Base-by-base conservation (phyloP, 2,113 vertebrate genomes). In the Aptenodytes forsteri region DNA sequence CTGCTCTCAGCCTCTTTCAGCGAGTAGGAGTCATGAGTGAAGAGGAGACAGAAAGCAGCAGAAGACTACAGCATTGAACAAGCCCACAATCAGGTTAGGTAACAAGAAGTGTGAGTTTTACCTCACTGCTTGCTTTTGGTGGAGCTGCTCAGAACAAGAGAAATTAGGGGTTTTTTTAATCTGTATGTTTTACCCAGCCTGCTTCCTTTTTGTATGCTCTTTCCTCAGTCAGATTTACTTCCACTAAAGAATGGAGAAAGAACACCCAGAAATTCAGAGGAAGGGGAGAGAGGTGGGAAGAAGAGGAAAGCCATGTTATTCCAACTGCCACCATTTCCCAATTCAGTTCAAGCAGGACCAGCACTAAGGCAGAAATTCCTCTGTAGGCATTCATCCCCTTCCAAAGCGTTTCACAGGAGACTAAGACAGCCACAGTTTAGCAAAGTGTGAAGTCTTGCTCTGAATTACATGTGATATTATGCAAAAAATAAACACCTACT, bases 1-100 rank as follows among this genome's bases (percentile, higher is more conserved):
- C 85, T 56, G 80, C 86, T 78, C 86, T 87, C 64, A 59, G 79
- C 54, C 46, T 83, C 92, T 15, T 15, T n/a, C 42, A 50, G 79
- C 0, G 1, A 66, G 85, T 16, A 72, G 67, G 62, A 90, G 75
- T 29, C 82, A 9, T 13, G 38, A 47, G 56, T 7, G 59, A 58
- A 38, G 47, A 94, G 62, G 55, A 82, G 76, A 64, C 0, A 2
- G 0, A 86, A 64, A 56, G 42, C 69, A 73, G 79, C 80, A 70
- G 76, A 44, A 83, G 71, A 47, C 62, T 4, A 7, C 1, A 3
- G 84, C 49, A 76, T 1, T 6, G 3, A 84, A 56, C 0, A 3
- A 94, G 71, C 79, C 79, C 85, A 69, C 50, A 14, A 5, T 7
- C 52, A 76, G 72, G 61, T 47, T 47, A 64, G 38, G 42, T 56